Evolutionary conservation across 2,113 vertebrate species (phyloP).

Genomic region (Strix uralensis): DNA sequence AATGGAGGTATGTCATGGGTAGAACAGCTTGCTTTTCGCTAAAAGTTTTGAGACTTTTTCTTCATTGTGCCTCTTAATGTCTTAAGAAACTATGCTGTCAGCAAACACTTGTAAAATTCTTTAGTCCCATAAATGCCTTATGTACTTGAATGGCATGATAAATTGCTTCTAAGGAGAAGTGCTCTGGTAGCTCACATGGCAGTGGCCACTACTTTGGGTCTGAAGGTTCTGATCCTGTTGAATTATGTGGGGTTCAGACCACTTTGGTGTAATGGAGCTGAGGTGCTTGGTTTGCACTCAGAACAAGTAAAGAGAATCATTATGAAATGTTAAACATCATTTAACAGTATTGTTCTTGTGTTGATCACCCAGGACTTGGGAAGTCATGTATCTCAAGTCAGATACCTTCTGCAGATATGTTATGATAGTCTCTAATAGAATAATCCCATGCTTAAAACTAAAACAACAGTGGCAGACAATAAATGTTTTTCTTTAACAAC

Average conservation of each 20-base stretch:
- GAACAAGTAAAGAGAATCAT: neutral
- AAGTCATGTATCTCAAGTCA: neutral
- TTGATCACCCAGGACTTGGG: neutral
- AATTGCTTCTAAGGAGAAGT: neutral
- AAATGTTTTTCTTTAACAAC: neutral
- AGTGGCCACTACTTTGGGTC: rapidly evolving
- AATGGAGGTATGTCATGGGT: neutral
- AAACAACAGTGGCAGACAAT: neutral
- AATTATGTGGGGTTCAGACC: neutral
- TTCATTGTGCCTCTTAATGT: neutral
- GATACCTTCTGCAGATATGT: neutral
- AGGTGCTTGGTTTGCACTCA: neutral
- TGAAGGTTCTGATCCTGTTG: neutral
- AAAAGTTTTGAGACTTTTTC: neutral
- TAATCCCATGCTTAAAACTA: neutral
- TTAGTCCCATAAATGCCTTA: neutral
- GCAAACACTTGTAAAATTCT: neutral
- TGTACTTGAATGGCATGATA: neutral
- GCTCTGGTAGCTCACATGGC: neutral
- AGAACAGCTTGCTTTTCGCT: neutral
- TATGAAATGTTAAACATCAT: neutral
- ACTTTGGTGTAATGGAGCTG: neutral
- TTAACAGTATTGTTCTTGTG: neutral
- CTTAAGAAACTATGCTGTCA: neutral
- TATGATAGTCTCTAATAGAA: neutral